These are phyloP conservation scores for Drosophila nr. fundita DNA, from an alignment of 2,888 invertebrate species.

Conservation along the genomic window DNA sequence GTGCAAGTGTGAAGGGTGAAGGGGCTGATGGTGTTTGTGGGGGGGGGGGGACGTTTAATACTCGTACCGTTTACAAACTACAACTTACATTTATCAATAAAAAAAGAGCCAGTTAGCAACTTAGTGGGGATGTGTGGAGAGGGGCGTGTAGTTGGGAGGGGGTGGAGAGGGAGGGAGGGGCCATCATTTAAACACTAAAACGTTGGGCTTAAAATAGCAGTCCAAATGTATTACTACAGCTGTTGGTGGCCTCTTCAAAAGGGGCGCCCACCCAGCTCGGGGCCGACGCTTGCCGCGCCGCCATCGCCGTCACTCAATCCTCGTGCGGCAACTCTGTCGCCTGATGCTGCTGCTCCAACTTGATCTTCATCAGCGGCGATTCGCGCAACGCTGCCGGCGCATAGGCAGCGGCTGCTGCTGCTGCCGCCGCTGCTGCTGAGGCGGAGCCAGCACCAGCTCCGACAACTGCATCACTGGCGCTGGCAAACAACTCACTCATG, in stretches of 20 bases:
- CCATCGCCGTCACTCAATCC: constrained; percentile 72
- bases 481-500: constrained; percentile 81
- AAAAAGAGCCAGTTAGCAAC: constrained; percentile 62
- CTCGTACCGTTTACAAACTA: constrained; percentile 61
- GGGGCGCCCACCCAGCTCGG: constrained; percentile 39
- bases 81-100: constrained; percentile 55
- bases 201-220: constrained; percentile 84
- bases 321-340: constrained; percentile 82
- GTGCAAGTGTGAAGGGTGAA: constrained; percentile 49
- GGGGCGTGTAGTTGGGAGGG: background rate
- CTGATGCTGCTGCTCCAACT: constrained; percentile 83
- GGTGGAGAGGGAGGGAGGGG: constrained; percentile 19
- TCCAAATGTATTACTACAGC: constrained; percentile 65
- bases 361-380: constrained; percentile 83
- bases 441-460: constrained; percentile 59
- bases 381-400: constrained; percentile 70
- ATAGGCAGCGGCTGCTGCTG: constrained; percentile 70
- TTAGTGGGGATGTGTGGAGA: background rate
- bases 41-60: constrained; percentile 53
- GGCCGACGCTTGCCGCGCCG: constrained; percentile 11
- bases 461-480: constrained; percentile 64
- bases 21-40: constrained; percentile 6
- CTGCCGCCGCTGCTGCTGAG: constrained; percentile 68
- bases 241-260: constrained; percentile 61
- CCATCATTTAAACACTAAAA: constrained; percentile 65